Conservation (phyloP, 1,140 invertebrate species). For the Platyura marginata region DNA sequence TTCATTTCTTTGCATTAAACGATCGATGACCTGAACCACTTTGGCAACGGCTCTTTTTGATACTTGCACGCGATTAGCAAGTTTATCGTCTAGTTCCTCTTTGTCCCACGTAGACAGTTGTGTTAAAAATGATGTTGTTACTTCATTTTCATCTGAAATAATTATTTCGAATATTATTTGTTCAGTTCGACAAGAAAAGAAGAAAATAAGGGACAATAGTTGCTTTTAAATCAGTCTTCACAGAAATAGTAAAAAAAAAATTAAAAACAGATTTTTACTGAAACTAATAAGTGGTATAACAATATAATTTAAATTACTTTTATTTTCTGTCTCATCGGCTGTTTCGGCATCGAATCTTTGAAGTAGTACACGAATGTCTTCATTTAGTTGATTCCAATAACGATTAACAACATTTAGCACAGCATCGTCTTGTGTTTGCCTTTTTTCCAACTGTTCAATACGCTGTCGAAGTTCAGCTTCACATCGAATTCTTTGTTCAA, state of each 20-base stretch:
- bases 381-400: slow-evolving; percentile 96
- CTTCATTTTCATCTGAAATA: slow-evolving; percentile 81
- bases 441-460: slow-evolving; percentile 91
- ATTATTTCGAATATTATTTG: not conserved
- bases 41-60: slow-evolving; percentile 88
- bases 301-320: slow-evolving; percentile 42
- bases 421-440: slow-evolving; percentile 94
- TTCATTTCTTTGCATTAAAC: slow-evolving; percentile 81
- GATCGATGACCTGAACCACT: slow-evolving; percentile 89
- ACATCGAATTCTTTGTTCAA: slow-evolving; percentile 76
- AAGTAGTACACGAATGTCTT: slow-evolving; percentile 84
- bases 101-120: slow-evolving; percentile 97
- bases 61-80: slow-evolving; percentile 84
- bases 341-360: slow-evolving; percentile 96
- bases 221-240: too few species aligned
- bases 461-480: slow-evolving; percentile 79
- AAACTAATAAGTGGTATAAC: too few species aligned
- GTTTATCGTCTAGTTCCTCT: slow-evolving; percentile 88
- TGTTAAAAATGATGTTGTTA: slow-evolving; percentile 88
- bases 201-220: too few species aligned
- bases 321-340: slow-evolving; percentile 87
- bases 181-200: not conserved
- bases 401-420: slow-evolving; percentile 94
- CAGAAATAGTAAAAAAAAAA: too few species aligned
- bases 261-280: too few species aligned